Evolutionary conservation across 2,888 invertebrate species (phyloP).

Genomic region (Escarpia spicata): DNA sequence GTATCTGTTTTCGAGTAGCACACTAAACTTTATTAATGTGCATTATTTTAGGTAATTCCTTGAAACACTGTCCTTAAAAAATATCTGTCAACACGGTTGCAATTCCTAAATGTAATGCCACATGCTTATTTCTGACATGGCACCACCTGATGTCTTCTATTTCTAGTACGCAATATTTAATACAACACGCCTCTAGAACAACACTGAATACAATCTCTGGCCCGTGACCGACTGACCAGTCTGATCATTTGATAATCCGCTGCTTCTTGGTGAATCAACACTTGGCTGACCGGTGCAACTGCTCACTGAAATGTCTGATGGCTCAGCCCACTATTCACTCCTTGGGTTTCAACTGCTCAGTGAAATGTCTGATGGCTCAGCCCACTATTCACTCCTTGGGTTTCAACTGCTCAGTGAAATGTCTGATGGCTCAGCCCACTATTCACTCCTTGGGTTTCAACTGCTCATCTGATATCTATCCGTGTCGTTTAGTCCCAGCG

Average conservation of each 20-base stretch:
- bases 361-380: not conserved
- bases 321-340: not conserved
- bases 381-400: not conserved
- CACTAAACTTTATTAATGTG: not conserved
- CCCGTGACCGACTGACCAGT: not conserved
- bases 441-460: not conserved
- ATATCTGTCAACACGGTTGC: too few species aligned
- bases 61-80: not conserved
- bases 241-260: not conserved
- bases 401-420: not conserved
- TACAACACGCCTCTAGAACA: not conserved
- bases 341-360: not conserved
- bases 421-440: not conserved
- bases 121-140: too few species aligned
- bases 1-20: not conserved
- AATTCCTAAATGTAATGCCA: too few species aligned
- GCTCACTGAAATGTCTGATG: not conserved
- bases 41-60: not conserved
- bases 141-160: not conserved
- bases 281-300: not conserved
- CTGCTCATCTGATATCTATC: not conserved
- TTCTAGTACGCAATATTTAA: not conserved
- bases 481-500: not conserved
- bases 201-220: not conserved
- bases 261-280: not conserved